Percentiles rank a stretch among this genome's conserved stretches.
Evolutionary conservation across 2,113 vertebrate species (phyloP).

Genomic region (Bubo bubo): DNA sequence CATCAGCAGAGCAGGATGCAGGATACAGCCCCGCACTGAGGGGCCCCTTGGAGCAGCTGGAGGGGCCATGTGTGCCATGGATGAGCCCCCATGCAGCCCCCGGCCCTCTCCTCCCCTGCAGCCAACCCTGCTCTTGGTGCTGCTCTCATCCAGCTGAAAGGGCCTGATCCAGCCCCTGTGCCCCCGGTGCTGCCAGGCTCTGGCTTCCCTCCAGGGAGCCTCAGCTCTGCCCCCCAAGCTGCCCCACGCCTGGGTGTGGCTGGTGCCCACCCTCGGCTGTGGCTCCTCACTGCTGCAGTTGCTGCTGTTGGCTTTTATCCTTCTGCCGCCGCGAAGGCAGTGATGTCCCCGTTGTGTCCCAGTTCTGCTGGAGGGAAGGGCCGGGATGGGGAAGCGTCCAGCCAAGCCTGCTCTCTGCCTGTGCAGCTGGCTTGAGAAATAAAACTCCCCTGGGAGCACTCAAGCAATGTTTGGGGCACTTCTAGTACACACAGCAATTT

Average conservation of each 20-base stretch:
- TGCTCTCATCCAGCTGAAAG: not conserved
- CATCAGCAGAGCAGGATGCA: not conserved
- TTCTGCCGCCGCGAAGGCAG: not conserved
- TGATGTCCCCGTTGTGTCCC: not conserved
- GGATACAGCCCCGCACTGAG: not conserved
- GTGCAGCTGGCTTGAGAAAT: not conserved
- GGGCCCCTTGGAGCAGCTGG: not conserved
- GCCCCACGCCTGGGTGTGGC: not conserved
- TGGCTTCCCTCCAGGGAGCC: not conserved
- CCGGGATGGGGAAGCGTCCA: not conserved
- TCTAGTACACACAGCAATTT: not conserved
- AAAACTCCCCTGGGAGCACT: not conserved
- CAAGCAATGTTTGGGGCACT: rapidly evolving
- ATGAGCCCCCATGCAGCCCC: not conserved
- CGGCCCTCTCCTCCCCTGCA: not conserved
- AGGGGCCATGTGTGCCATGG: not conserved
- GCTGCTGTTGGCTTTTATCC: not conserved
- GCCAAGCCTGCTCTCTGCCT: not conserved
- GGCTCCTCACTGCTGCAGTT: not conserved
- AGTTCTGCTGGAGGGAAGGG: not conserved
- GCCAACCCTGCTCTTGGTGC: not conserved
- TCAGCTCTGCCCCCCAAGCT: not conserved
- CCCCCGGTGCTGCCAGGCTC: not conserved
- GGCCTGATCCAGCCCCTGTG: not conserved
- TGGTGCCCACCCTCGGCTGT: rapidly evolving